phyloP scores from a whole-genome alignment of 2,113 vertebrate genomes.

The Ginglymostoma cirratum region DNA sequence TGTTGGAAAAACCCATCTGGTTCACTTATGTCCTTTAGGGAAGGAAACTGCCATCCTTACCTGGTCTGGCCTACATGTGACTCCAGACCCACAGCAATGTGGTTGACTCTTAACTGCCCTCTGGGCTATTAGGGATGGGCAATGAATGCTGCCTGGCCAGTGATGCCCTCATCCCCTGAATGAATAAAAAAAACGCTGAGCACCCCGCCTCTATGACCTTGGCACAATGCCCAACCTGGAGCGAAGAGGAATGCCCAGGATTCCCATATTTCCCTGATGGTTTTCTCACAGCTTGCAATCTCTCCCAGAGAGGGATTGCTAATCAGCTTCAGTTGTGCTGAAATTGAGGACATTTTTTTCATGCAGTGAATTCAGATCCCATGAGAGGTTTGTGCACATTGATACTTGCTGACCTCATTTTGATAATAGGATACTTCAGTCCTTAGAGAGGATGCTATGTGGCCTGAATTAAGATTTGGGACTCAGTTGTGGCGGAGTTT shows the following conservation, averaged over 20 bases:
- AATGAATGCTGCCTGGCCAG: no score
- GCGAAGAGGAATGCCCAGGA: neutral
- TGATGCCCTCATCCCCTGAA: no score
- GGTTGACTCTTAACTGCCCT: no score
- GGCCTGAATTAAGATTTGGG: neutral
- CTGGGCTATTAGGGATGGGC: no score
- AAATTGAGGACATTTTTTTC: neutral
- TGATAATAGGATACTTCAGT: neutral
- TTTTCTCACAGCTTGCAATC: neutral
- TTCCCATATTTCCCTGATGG: neutral
- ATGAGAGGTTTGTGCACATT: neutral
- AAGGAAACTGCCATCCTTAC: no score
- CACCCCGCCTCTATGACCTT: neutral
- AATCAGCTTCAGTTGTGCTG: neutral
- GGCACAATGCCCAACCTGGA: neutral
- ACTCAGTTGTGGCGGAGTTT: neutral
- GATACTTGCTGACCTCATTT: slow-evolving; percentile 22
- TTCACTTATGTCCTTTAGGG: no score
- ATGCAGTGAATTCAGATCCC: neutral
- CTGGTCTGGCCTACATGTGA: no score
- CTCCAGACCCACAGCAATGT: no score
- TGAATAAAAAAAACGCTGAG: neutral
- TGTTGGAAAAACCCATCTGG: no score
- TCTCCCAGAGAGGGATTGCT: neutral
- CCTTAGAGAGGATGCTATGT: neutral